These are phyloP conservation scores for Chrysotoxum bicinctum DNA, from an alignment of 2,888 invertebrate genomes.

Conservation along the genomic window DNA sequence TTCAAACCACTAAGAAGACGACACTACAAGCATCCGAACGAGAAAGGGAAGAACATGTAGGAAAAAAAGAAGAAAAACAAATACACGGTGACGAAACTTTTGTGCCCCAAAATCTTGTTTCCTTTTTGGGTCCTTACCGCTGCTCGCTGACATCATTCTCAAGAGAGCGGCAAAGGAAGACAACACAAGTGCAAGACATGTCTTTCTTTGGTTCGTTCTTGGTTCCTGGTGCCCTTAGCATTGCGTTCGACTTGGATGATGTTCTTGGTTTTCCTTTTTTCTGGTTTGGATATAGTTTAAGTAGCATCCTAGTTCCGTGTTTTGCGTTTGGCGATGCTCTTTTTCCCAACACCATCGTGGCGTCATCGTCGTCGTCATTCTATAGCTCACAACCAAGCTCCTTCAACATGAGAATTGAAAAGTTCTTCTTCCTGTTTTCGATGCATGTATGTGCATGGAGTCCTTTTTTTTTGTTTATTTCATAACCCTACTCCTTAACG, in stretches of 20 bases:
- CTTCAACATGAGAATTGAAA: constrained; percentile 34
- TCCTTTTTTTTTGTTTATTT: neutral
- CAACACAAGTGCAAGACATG: constrained; percentile 61
- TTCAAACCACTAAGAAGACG: constrained; percentile 6
- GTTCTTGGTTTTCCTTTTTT: neutral
- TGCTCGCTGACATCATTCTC: constrained; percentile 15
- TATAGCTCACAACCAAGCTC: neutral
- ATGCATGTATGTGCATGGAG: neutral
- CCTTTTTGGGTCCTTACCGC: constrained; percentile 12
- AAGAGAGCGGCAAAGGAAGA: constrained; percentile 27
- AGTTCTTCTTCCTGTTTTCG: constrained; percentile 22
- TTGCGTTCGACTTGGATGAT: constrained; percentile 45
- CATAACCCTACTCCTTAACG: constrained; percentile 10
- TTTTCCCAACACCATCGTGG: constrained; percentile 26
- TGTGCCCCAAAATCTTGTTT: constrained; percentile 46
- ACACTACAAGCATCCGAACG: constrained; percentile 20
- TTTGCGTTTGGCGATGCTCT: constrained; percentile 38
- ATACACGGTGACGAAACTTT: constrained; percentile 53
- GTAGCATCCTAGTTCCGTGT: constrained; percentile 34
- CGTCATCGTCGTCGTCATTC: constrained; percentile 1
- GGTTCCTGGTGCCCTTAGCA: constrained; percentile 44
- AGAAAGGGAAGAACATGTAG: neutral
- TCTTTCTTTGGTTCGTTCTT: constrained; percentile 29
- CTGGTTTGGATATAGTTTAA: constrained; percentile 12
- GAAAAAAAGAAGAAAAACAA: neutral